Evolutionary conservation across 2,113 vertebrate genomes (phyloP).

Genomic region (Rhynchomys soricoides): DNA sequence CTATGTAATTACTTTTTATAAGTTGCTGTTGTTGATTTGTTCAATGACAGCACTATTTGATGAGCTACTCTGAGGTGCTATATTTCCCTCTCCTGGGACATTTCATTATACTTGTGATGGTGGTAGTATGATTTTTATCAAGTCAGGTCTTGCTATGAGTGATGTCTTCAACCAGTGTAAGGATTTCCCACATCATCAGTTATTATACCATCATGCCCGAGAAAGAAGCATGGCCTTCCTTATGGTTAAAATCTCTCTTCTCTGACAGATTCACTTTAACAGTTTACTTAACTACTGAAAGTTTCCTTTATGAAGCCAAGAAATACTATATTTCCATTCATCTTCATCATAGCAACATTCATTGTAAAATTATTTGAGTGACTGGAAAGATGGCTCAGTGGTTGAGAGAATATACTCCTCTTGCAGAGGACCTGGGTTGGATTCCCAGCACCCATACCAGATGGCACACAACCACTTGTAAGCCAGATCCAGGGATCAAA

Average conservation of each 20-base stretch:
- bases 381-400: background rate
- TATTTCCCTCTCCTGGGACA: background rate
- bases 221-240: background rate
- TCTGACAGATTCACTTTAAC: background rate
- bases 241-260: background rate
- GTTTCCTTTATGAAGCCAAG: background rate
- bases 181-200: background rate
- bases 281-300: background rate
- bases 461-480: background rate
- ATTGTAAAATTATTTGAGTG: background rate
- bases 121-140: background rate
- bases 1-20: background rate
- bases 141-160: background rate
- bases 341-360: background rate
- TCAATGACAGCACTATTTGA: background rate
- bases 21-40: background rate
- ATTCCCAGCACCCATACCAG: background rate
- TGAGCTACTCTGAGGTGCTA: background rate
- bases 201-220: background rate
- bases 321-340: background rate
- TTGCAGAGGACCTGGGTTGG: background rate
- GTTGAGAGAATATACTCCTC: background rate
- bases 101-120: background rate
- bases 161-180: background rate
- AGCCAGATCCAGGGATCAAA: background rate